Evolutionary conservation across 2,113 vertebrate species (phyloP).

Genomic region (Maccullochella peelii): DNA sequence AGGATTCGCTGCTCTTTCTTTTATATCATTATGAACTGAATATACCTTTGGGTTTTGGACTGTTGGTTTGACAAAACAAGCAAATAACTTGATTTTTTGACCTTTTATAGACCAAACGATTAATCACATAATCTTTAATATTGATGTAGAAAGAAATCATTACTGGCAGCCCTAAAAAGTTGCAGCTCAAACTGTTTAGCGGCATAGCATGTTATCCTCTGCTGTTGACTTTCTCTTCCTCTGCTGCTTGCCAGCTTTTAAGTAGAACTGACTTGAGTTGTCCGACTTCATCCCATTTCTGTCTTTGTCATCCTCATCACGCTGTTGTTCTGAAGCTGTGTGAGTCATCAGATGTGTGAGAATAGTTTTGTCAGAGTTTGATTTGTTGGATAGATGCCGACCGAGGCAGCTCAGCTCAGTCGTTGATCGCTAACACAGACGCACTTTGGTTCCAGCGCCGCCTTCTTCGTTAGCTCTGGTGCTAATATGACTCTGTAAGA

Average conservation of each 20-base stretch:
- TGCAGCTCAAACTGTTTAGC: neutral
- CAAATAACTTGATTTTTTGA: neutral
- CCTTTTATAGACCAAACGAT: neutral
- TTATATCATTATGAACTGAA: neutral
- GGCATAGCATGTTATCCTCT: neutral
- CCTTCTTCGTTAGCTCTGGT: constrained; percentile 1
- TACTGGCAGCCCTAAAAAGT: no score
- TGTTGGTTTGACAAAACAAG: no score
- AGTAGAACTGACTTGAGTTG: neutral
- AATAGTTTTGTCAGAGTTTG: constrained; percentile 13
- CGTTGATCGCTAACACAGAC: neutral
- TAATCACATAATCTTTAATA: neutral
- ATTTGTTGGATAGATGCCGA: neutral
- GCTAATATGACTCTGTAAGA: constrained; percentile 18
- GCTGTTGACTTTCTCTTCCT: neutral
- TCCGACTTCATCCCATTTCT: neutral
- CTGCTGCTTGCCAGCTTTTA: neutral
- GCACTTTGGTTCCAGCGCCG: neutral
- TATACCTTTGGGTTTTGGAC: neutral
- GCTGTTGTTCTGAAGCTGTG: constrained; percentile 4
- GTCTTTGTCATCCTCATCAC: constrained; percentile 1
- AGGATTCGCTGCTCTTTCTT: neutral
- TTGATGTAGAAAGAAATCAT: neutral
- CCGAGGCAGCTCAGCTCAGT: accelerated
- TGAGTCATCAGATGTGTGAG: constrained; percentile 29